Evolutionary conservation across 2,113 vertebrate genomes (phyloP).

Genomic region (Vireo altiloquus): DNA sequence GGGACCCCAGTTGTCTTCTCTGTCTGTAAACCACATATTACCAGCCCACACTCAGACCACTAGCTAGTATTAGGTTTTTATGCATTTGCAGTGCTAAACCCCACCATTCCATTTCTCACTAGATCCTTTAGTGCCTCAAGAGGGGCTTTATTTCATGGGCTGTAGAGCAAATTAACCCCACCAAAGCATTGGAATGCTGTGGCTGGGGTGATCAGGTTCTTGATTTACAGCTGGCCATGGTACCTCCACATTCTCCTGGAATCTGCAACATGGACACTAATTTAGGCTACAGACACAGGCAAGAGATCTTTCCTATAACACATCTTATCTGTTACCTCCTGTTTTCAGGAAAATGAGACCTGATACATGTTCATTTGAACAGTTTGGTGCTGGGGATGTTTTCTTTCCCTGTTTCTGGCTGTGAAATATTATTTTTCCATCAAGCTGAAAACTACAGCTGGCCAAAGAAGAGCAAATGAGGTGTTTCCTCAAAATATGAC

Average conservation of each 20-base stretch:
- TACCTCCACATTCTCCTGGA: neutral
- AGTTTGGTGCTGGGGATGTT: neutral
- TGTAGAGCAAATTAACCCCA: neutral
- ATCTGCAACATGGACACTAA: neutral
- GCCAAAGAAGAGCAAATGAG: neutral
- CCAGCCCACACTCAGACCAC: neutral
- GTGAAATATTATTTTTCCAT: neutral
- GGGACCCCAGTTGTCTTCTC: neutral
- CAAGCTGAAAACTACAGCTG: neutral
- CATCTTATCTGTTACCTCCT: neutral
- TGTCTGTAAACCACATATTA: neutral
- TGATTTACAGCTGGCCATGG: neutral
- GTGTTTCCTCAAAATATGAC: neutral
- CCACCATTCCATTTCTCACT: neutral
- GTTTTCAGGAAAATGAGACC: neutral
- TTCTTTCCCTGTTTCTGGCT: neutral
- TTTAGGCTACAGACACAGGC: neutral
- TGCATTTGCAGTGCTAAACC: neutral
- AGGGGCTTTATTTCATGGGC: neutral
- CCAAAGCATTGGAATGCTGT: neutral
- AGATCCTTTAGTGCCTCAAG: neutral
- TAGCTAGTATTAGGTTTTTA: neutral
- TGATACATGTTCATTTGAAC: neutral
- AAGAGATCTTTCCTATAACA: neutral
- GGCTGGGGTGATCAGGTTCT: neutral